Conservation (phyloP, 2,888 invertebrate genomes). For the Euplagia quadripunctaria region DNA sequence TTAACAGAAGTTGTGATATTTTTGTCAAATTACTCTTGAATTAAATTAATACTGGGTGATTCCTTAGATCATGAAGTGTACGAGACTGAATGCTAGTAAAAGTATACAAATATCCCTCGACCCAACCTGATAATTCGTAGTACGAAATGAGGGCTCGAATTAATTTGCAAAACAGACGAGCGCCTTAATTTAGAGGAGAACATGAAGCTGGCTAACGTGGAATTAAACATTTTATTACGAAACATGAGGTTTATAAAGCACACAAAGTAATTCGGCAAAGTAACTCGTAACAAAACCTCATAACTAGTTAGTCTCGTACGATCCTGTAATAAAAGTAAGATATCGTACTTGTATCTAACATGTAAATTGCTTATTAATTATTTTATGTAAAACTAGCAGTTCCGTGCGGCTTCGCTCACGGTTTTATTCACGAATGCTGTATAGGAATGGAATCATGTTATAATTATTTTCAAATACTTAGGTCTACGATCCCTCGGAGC, state of each 20-base stretch:
- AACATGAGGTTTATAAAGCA: constrained; percentile 6
- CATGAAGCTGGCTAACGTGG: background rate
- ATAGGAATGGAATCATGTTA: too few relatives aligned
- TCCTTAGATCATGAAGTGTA: background rate
- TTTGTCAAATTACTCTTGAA: background rate
- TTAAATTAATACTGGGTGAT: background rate
- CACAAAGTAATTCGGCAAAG: background rate
- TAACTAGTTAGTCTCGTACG: background rate
- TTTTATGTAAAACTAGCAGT: too few relatives aligned
- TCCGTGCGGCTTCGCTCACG: too few relatives aligned
- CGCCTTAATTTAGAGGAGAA: constrained; percentile 20
- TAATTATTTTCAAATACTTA: too few relatives aligned
- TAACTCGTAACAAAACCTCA: constrained; percentile 2
- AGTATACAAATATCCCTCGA: constrained; percentile 1
- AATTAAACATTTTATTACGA: constrained; percentile 6
- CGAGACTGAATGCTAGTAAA: background rate
- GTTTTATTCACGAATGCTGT: too few relatives aligned
- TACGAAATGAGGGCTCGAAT: constrained; percentile 33
- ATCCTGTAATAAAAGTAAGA: background rate
- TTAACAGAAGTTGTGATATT: background rate
- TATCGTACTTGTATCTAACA: too few relatives aligned
- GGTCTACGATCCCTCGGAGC: too few relatives aligned
- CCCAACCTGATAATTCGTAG: constrained; percentile 19
- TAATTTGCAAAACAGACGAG: constrained; percentile 35
- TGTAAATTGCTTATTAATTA: too few relatives aligned